These are phyloP conservation scores for Corydoras maculifer DNA, from an alignment of 2,113 vertebrate species.

Conservation along the genomic window DNA sequence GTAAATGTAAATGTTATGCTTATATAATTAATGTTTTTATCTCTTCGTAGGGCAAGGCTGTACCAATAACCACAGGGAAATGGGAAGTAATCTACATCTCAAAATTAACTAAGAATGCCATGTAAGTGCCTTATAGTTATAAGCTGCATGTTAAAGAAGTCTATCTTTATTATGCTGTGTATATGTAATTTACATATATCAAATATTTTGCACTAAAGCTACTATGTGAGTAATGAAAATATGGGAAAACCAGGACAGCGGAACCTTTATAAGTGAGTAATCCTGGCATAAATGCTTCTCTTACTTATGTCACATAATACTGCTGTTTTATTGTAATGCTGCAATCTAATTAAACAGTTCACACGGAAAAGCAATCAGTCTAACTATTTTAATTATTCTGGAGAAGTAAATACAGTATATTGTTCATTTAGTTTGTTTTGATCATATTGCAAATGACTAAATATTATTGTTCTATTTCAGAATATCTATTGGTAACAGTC, in stretches of 20 bases:
- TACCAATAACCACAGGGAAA: conserved; percentile 82
- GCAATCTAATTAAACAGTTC: not conserved
- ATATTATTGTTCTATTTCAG: conserved; percentile 55
- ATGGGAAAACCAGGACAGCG: conserved; percentile 72
- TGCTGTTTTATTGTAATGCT: not conserved
- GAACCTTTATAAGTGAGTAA: conserved; percentile 88
- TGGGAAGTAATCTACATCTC: conserved; percentile 95
- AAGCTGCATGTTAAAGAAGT: too few relatives aligned
- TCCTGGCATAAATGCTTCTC: not conserved
- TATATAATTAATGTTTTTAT: too few relatives aligned
- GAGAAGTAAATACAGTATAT: too few relatives aligned
- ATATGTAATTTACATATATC: not conserved
- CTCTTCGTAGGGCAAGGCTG: conserved; percentile 69
- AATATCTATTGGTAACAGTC: conserved; percentile 58
- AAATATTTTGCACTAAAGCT: conserved; percentile 63
- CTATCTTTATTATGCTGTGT: too few relatives aligned
- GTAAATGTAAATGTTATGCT: too few relatives aligned
- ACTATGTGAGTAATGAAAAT: conserved; percentile 88
- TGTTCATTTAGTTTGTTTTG: too few relatives aligned
- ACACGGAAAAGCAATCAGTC: too few relatives aligned
- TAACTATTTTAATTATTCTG: too few relatives aligned
- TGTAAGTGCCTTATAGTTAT: conserved; percentile 65
- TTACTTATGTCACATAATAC: not conserved
- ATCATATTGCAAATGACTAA: not conserved
- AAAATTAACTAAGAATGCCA: conserved; percentile 82